Percentiles rank a stretch among this genome's conserved stretches.
Evolutionary conservation across 2,888 invertebrate species (phyloP).

Genomic region (Calliphora vomitoria): DNA sequence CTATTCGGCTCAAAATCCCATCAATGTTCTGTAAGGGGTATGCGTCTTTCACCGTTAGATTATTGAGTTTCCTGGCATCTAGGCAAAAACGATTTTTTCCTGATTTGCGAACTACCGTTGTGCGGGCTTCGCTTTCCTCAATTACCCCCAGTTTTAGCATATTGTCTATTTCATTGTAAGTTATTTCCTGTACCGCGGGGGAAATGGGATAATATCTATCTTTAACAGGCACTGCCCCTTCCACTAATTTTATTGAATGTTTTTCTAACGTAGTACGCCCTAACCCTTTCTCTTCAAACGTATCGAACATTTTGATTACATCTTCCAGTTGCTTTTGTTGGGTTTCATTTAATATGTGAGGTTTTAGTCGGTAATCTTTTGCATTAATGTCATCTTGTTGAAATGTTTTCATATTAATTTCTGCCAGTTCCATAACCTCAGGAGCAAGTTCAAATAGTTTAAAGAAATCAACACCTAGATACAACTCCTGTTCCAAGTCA

Average conservation of each 20-base stretch:
- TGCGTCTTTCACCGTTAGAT: too few relatives aligned
- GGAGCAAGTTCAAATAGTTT: background rate
- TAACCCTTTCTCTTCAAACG: background rate
- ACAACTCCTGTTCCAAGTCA: background rate
- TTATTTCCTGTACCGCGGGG: conserved; percentile 16
- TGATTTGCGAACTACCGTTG: too few relatives aligned
- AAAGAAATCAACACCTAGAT: background rate
- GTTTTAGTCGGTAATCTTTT: background rate
- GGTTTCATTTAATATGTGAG: background rate
- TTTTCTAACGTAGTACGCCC: background rate
- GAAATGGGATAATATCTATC: background rate
- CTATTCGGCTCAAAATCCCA: too few relatives aligned
- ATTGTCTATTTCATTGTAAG: conserved; percentile 3
- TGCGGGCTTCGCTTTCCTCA: background rate
- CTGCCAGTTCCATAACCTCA: background rate
- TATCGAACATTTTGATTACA: conserved; percentile 6
- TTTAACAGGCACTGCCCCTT: background rate
- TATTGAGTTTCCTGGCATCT: too few relatives aligned
- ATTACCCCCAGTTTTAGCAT: background rate
- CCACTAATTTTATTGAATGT: background rate
- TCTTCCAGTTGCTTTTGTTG: conserved; percentile 2
- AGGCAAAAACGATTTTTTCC: too few relatives aligned
- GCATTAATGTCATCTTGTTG: background rate
- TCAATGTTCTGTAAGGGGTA: too few relatives aligned
- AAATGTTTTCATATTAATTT: background rate